Conservation (phyloP, 35 echinoderm and acorn worm genomes). For the Lytechinus variegatus region DNA sequence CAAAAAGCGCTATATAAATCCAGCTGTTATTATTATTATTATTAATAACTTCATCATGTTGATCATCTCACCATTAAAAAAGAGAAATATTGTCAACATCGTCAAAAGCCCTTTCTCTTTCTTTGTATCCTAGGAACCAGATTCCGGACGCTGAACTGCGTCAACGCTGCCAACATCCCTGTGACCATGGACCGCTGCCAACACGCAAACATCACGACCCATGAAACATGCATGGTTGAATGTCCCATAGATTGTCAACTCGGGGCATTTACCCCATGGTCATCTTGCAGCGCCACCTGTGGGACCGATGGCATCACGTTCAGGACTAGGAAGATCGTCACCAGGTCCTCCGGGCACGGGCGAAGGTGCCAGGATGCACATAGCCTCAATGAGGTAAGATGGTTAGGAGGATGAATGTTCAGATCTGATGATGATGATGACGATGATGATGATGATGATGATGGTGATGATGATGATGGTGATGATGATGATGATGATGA, state of each 20-base stretch:
- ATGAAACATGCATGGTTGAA: conserved; percentile 55
- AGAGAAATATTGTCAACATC: too few relatives aligned
- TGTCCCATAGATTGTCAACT: conserved; percentile 83
- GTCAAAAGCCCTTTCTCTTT: too few relatives aligned
- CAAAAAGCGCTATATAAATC: too few relatives aligned
- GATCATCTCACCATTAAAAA: not conserved
- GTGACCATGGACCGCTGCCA: conserved; percentile 62
- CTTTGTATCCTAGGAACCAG: conserved; percentile 54
- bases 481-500: too few relatives aligned
- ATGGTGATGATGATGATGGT: too few relatives aligned
- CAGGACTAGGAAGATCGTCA: conserved; percentile 66
- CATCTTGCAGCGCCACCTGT: conserved; percentile 70
- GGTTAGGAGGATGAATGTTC: too few relatives aligned
- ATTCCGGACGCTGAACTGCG: conserved; percentile 68
- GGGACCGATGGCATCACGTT: conserved; percentile 67
- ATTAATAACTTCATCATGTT: too few relatives aligned
- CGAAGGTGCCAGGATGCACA: conserved; percentile 56
- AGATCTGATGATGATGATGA: too few relatives aligned
- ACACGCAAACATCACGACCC: conserved; percentile 51
- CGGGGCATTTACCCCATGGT: conserved; percentile 64
- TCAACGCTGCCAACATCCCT: conserved; percentile 35
- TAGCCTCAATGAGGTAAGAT: conserved; percentile 62
- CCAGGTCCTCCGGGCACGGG: conserved; percentile 43
- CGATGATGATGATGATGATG: too few relatives aligned
- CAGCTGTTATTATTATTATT: too few relatives aligned